These are phyloP conservation scores for Graphium colonna DNA, from an alignment of 2,888 invertebrate genomes.

Conservation along the genomic window DNA sequence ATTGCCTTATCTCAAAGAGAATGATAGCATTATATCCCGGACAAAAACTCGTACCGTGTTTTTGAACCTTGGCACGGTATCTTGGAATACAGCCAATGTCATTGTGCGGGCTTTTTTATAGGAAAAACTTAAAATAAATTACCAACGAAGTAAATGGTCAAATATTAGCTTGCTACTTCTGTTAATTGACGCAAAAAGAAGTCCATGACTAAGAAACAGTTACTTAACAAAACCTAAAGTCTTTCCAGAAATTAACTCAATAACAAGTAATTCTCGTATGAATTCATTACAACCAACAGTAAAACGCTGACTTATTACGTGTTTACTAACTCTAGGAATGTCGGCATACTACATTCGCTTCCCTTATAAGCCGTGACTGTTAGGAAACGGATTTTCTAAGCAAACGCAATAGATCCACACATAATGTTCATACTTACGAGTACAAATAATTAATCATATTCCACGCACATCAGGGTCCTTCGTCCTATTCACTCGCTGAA, in stretches of 20 bases:
- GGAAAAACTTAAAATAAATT: slow-evolving; percentile 38
- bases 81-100: slow-evolving; percentile 67
- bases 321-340: not conserved
- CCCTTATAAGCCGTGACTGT: slow-evolving; percentile 28
- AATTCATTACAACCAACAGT: not conserved
- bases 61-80: slow-evolving; percentile 74
- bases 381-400: slow-evolving; percentile 33
- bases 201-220: no score
- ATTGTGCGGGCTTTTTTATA: slow-evolving; percentile 54
- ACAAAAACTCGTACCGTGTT: slow-evolving; percentile 65
- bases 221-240: not conserved
- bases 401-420: slow-evolving; percentile 38
- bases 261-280: not conserved
- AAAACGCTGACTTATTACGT: slow-evolving; percentile 4
- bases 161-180: no score
- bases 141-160: not conserved
- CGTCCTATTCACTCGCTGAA: slow-evolving; percentile 70
- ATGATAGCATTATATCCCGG: slow-evolving; percentile 63
- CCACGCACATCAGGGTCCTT: slow-evolving; percentile 62
- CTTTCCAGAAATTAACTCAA: not conserved
- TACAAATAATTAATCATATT: slow-evolving; percentile 73
- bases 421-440: slow-evolving; percentile 45
- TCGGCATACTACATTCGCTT: slow-evolving; percentile 2
- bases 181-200: no score
- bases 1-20: slow-evolving; percentile 70